A percentile compares a stretch with the other conserved stretches of the same genome.
Conservation (phyloP, 2,888 invertebrate species). For the Dusona sp. region DNA sequence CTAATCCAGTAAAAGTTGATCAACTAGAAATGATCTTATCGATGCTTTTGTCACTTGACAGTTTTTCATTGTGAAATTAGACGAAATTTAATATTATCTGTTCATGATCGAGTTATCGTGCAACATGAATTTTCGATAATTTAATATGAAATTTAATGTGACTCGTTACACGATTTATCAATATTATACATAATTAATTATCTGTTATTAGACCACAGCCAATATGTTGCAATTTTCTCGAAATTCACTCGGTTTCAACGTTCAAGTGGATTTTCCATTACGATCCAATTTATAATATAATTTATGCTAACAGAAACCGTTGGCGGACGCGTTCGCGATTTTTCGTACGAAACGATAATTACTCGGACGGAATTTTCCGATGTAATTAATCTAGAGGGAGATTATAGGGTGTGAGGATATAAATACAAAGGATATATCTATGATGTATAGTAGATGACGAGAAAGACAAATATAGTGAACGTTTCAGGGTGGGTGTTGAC, state of each 20-base stretch:
- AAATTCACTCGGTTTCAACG: constrained; percentile 10
- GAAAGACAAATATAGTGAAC: constrained; percentile 61
- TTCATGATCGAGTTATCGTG: neutral
- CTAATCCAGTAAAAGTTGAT: neutral
- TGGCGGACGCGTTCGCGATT: constrained; percentile 60
- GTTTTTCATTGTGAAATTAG: neutral
- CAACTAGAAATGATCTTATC: neutral
- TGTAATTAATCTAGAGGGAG: constrained; percentile 82
- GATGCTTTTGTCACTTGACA: neutral
- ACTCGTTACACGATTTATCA: constrained; percentile 5
- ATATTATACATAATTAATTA: constrained; percentile 36
- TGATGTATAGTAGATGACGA: constrained; percentile 34
- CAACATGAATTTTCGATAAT: constrained; percentile 2
- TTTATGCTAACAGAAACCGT: constrained; percentile 53
- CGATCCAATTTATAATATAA: constrained; percentile 22
- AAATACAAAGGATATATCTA: constrained; percentile 37
- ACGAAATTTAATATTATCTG: neutral
- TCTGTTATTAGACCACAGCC: constrained; percentile 24
- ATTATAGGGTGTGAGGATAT: constrained; percentile 78
- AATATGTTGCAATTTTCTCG: constrained; percentile 19
- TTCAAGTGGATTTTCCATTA: neutral
- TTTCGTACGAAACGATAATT: constrained; percentile 78
- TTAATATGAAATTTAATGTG: constrained; percentile 5
- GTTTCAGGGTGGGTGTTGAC: constrained; percentile 80
- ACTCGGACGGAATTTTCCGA: constrained; percentile 79